Evolutionary conservation across 2,797 vertebrate genomes (phyloP), one percentile per base, ranked within the genome.

Genomic region (Petrocephalus sullivani): DNA sequence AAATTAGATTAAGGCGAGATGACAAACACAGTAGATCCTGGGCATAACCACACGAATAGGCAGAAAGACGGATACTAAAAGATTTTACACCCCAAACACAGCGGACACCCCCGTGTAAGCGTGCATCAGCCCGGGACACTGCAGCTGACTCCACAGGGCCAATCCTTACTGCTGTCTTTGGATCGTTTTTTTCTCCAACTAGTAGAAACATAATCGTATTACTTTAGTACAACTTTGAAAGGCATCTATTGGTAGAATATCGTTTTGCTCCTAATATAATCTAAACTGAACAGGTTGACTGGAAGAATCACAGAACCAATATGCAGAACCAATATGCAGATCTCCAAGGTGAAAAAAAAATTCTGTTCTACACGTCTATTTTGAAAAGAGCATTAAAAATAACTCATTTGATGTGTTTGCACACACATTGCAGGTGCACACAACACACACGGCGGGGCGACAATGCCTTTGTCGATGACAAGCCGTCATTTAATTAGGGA

Each of bases 1-100:
- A 86, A 92, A 92, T 93, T 86, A 89, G 88, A 92, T 90, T 88
- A 90, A 89, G 89, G 53, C 89, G 51, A 85, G 86, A 85, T 89
- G 90, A 90, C 87, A 89, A 90, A 89, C 53, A 90, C 89, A 92
- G 93, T 90, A 81, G 87, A 87, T 88, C 86, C 89, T 88, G 88
- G 67, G 87, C 58, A 88, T 88, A 90, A 91, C 91, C 82, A 87
- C 89, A 90, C 46, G 12, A 57, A 71, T 84, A 75, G 67, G 41
- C 16, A 41, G 78, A 54, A 1, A 87, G 67, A 60, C 37, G 19
- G 71, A 51, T 33, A 46, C 4, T 14, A 46, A 87, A 33, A 60
- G 33, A 33, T 4, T 60, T 61, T 58, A 87, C 61, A 3, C 37
- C 2, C 37, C 37, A 41, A 28, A 28, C 28, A 28, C 28, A 28